Evolutionary conservation across 2,888 invertebrate species (phyloP), one percentile per base, ranked within the genome.

Genomic region (Xestia c-nigrum): DNA sequence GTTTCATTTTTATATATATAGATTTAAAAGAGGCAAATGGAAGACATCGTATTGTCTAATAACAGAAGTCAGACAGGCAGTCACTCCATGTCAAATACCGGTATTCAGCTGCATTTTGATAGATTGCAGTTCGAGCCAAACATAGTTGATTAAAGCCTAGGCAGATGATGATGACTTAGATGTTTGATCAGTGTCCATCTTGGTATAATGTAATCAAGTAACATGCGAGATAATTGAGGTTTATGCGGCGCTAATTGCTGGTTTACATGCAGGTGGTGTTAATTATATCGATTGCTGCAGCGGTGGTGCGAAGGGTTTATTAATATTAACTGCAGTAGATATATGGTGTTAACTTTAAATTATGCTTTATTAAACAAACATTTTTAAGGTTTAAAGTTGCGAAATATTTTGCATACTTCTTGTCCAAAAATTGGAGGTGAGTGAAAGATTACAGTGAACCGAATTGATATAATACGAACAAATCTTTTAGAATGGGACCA

Each of bases 151-250:
- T 31, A 31, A 31, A 61, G 59, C 0, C n/a, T 52, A 40, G 19
- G n/a, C 16, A n/a, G 40, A 16, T 19, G 16, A 50, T 50, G n/a
- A 38, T 59, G 14, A 31, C 9, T 46, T 38, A 40, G 38, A 40
- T 68, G 63, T 63, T 64, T 55, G 73, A 21, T 55, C 46, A 75
- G 66, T n/a, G 50, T 40, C 31, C 24, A 21, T 59, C 63, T 64
- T 21, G 19, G 31, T 72, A 24, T 67, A 31, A 65, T 52, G 24
- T 52, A 71, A 67, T 61, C 40, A 65, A 38, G 46, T 21, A 57
- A 57, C 31, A 59, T 10, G 57, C 16, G 74, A 73, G 67, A 40
- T 80, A 52, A 80, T 79, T 65, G 40, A n/a, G 52, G 59, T 59
- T 59, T 50, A 64, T 73, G 57, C 63, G 55, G 19, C 2, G 21